These are phyloP conservation scores for Campylomormyrus tamandua DNA, from an alignment of 2,113 vertebrate genomes.

Conservation along the genomic window DNA sequence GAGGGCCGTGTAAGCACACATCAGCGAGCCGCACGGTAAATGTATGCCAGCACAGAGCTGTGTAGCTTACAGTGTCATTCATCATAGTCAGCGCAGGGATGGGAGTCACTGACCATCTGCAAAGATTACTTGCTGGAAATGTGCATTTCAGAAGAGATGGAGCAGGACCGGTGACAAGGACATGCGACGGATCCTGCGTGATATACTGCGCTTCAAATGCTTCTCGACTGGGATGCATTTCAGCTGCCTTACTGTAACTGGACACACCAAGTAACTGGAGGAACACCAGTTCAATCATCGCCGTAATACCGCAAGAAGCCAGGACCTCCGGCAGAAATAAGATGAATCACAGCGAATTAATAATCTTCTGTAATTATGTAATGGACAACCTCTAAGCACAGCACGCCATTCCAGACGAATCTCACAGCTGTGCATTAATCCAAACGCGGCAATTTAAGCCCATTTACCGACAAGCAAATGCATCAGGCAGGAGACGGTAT, in stretches of 20 bases:
- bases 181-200: slow-evolving; percentile 42
- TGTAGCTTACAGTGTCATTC: neutral
- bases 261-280: slow-evolving; percentile 50
- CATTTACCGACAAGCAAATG: slow-evolving; percentile 62
- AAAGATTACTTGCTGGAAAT: slow-evolving; percentile 46
- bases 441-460: slow-evolving; percentile 57
- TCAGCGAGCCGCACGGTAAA: neutral
- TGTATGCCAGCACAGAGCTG: neutral
- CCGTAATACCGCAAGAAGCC: slow-evolving; percentile 51
- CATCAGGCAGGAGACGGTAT: slow-evolving; percentile 48
- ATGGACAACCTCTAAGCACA: slow-evolving; percentile 52
- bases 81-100: neutral
- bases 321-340: slow-evolving; percentile 60
- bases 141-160: slow-evolving; percentile 36
- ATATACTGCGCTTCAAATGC: slow-evolving; percentile 53
- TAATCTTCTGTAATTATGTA: slow-evolving; percentile 63
- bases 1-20: neutral
- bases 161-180: slow-evolving; percentile 49
- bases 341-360: slow-evolving; percentile 59
- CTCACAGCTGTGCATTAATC: slow-evolving; percentile 64
- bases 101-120: slow-evolving; percentile 39
- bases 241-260: slow-evolving; percentile 36
- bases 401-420: slow-evolving; percentile 53
- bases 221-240: slow-evolving; percentile 43
- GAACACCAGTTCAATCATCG: slow-evolving; percentile 49